These are phyloP conservation scores for Trochalopteron elliotii DNA, from an alignment of 2,113 vertebrate species.

Conservation along the genomic window DNA sequence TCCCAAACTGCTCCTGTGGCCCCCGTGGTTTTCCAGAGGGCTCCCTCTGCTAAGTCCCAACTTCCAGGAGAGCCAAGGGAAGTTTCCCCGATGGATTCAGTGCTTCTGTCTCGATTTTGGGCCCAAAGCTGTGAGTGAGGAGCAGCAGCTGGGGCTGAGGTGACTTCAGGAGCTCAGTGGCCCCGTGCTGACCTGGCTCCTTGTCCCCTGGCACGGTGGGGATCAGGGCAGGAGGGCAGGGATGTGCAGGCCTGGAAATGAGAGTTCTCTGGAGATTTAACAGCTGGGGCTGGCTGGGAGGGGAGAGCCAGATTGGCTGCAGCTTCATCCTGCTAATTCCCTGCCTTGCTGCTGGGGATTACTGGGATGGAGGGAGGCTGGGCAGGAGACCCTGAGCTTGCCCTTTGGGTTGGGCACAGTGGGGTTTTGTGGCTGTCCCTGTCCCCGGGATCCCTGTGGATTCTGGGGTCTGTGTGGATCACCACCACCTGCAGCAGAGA, in stretches of 20 bases:
- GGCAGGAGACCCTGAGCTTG: not conserved
- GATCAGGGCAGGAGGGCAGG: not conserved
- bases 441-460: not conserved
- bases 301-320: not conserved
- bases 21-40: not conserved
- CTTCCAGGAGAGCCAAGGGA: not conserved
- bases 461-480: not conserved
- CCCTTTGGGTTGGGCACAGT: not conserved
- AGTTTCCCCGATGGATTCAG: not conserved
- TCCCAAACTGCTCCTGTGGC: not conserved
- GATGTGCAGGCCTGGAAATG: not conserved
- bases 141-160: not conserved
- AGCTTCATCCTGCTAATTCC: not conserved
- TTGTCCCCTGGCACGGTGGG: fast-evolving
- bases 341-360: not conserved
- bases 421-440: fast-evolving
- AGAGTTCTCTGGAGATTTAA: not conserved
- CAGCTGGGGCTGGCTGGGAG: not conserved
- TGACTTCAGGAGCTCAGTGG: fast-evolving
- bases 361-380: not conserved
- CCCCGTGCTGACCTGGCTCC: not conserved
- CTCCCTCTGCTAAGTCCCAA: not conserved
- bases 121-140: not conserved
- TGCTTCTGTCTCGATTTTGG: not conserved
- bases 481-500: fast-evolving